Conservation (phyloP, 2,113 vertebrate genomes). For the Saimiri boliviensis region DNA sequence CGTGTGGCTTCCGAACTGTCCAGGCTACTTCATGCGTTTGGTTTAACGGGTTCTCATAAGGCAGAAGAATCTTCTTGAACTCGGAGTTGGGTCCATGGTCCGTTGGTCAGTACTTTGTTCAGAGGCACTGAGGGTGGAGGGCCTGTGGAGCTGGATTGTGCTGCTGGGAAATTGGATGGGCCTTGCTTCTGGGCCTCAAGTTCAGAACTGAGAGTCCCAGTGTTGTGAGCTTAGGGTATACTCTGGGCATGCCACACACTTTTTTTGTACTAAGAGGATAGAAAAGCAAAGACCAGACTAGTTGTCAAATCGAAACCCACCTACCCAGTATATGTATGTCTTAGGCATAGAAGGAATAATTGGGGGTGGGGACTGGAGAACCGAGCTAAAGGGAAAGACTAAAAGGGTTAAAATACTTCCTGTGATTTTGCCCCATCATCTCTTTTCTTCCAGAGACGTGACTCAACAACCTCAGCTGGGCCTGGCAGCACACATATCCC, state of each 20-base stretch:
- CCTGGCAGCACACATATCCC: neutral
- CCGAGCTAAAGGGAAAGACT: neutral
- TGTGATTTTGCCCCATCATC: neutral
- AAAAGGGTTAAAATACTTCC: neutral
- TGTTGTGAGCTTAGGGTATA: neutral
- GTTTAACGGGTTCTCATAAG: neutral
- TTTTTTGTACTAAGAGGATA: neutral
- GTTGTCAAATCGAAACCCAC: neutral
- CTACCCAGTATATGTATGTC: neutral
- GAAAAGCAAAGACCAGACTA: neutral
- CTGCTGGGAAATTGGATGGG: neutral
- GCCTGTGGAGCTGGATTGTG: fast-evolving
- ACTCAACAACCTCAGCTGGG: neutral
- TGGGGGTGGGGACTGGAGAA: neutral
- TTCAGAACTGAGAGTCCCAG: neutral
- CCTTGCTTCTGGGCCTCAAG: neutral
- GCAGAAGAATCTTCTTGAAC: neutral
- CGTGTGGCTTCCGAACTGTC: neutral
- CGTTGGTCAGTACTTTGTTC: neutral
- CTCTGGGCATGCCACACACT: neutral
- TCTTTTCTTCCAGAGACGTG: neutral
- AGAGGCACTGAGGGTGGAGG: neutral
- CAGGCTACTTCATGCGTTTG: neutral
- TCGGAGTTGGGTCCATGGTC: neutral
- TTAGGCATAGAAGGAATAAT: neutral